Conservation (phyloP, 2,797 vertebrate genomes). For the Alosa sapidissima region DNA sequence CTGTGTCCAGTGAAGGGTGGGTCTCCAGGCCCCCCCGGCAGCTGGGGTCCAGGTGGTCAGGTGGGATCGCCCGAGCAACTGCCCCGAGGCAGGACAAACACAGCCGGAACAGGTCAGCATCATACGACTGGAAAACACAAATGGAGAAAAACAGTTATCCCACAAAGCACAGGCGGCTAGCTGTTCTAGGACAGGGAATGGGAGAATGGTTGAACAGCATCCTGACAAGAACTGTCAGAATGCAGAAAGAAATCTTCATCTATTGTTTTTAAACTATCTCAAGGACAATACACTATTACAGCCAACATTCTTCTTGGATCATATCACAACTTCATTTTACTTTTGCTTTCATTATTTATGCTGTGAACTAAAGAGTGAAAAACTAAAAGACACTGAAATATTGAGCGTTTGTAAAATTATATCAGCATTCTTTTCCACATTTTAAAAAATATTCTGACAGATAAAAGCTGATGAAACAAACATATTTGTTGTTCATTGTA, state of each 20-base stretch:
- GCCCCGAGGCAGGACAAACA: constrained; percentile 85
- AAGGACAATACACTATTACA: neutral
- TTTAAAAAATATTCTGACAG: neutral
- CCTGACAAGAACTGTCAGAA: neutral
- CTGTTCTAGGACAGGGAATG: neutral
- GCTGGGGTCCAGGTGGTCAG: constrained; percentile 86
- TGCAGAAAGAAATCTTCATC: neutral
- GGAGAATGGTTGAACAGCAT: neutral
- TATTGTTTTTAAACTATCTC: neutral
- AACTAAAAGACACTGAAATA: neutral
- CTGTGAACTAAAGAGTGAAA: neutral
- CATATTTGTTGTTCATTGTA: no score
- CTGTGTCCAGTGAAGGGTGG: constrained; percentile 81
- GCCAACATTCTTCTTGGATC: neutral
- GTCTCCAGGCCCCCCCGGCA: constrained; percentile 78
- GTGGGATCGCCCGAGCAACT: constrained; percentile 86
- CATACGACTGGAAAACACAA: constrained; percentile 76
- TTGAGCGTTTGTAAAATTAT: neutral
- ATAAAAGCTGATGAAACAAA: neutral
- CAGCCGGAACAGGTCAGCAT: constrained; percentile 83
- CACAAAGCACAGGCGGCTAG: neutral
- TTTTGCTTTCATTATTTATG: neutral
- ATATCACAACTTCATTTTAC: neutral
- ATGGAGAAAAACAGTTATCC: neutral
- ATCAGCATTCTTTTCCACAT: neutral